A percentile compares a stretch with the other conserved stretches of the same genome.
Conservation (phyloP, 1,140 invertebrate species). For the Eufriesea mexicana region DNA sequence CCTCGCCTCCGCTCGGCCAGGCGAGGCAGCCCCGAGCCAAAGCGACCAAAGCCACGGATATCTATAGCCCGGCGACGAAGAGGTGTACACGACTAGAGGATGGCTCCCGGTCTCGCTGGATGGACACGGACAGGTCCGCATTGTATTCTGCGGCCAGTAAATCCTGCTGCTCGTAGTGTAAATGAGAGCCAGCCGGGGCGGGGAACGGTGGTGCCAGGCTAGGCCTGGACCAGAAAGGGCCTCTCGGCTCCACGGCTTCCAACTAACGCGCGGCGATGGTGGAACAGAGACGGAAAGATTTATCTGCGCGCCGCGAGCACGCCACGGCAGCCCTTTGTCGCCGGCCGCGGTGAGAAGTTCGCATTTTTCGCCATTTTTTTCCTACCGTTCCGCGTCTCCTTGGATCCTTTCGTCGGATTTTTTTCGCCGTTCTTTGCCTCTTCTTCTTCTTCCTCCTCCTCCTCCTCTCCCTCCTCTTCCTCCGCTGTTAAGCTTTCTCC, state of each 20-base stretch:
- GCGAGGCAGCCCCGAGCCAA: not conserved
- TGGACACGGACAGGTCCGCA: slow-evolving; percentile 81
- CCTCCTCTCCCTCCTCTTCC: not conserved
- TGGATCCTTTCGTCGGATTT: slow-evolving; percentile 56
- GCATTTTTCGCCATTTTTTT: slow-evolving; percentile 82
- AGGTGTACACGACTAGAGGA: slow-evolving; percentile 74
- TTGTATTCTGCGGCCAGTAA: slow-evolving; percentile 82
- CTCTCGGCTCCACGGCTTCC: slow-evolving; percentile 24
- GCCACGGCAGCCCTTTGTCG: slow-evolving; percentile 78
- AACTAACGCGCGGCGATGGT: slow-evolving; percentile 35
- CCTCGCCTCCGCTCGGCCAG: not conserved
- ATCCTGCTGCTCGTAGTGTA: slow-evolving; percentile 79
- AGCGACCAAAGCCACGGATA: slow-evolving; percentile 62
- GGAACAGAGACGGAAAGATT: slow-evolving; percentile 74
- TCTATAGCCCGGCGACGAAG: slow-evolving; percentile 74
- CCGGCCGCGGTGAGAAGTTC: slow-evolving; percentile 80
- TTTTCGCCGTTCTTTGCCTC: slow-evolving; percentile 41
- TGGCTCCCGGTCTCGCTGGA: slow-evolving; percentile 76
- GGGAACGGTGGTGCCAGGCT: not conserved
- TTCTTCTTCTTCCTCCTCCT: not conserved
- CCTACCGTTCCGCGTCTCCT: slow-evolving; percentile 48
- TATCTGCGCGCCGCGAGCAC: slow-evolving; percentile 71
- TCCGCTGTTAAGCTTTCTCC: too few relatives aligned
- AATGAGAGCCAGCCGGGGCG: slow-evolving; percentile 74
- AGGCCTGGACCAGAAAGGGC: slow-evolving; percentile 58